These are phyloP conservation scores for Sakesphorus luctuosus DNA, from an alignment of 2,113 vertebrate species.

Conservation along the genomic window DNA sequence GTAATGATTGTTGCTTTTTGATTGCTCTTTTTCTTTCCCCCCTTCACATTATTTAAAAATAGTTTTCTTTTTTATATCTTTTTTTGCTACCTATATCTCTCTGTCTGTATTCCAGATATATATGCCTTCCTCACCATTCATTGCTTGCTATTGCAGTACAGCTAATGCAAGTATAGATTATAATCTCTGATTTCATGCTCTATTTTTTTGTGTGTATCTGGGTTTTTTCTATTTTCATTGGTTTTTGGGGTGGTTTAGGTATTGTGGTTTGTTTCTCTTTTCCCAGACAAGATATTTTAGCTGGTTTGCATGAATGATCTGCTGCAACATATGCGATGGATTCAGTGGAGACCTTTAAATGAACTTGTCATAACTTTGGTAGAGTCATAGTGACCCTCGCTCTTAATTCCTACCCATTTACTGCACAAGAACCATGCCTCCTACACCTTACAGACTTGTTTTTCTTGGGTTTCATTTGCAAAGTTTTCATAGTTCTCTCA, in stretches of 20 bases:
- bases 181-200: neutral
- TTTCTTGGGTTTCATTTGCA: neutral
- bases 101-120: neutral
- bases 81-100: neutral
- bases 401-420: neutral
- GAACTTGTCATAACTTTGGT: neutral
- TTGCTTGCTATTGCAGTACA: neutral
- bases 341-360: neutral
- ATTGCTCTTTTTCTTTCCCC: neutral
- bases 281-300: neutral
- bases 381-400: neutral
- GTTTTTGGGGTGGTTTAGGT: neutral
- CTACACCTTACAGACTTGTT: neutral
- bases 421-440: neutral
- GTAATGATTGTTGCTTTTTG: neutral
- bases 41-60: neutral
- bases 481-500: neutral
- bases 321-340: neutral
- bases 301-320: neutral
- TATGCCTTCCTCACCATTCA: neutral
- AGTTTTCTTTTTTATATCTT: neutral
- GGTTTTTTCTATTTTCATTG: neutral
- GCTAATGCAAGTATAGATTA: neutral
- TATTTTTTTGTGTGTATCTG: neutral
- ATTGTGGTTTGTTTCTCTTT: neutral